Evolutionary conservation across 2,888 invertebrate species (phyloP).

Genomic region (Trypoxylon attenuatum): DNA sequence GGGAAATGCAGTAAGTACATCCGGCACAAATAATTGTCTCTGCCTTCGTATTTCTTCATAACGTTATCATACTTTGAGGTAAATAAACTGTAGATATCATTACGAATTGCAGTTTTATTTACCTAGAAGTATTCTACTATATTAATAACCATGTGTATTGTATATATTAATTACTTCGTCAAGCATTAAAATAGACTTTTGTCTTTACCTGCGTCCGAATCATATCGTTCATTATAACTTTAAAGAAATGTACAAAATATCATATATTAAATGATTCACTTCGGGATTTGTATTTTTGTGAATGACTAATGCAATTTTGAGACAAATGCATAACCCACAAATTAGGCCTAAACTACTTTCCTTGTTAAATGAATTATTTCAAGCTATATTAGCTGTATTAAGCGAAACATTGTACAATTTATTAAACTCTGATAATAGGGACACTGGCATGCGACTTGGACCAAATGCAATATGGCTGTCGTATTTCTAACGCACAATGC

Average conservation of each 20-base stretch:
- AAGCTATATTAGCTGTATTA: too few species aligned
- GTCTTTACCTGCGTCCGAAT: too few species aligned
- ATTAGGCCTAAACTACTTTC: too few species aligned
- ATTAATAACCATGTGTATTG: slow-evolving; percentile 3
- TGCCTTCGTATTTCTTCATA: slow-evolving; percentile 12
- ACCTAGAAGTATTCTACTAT: slow-evolving; percentile 10
- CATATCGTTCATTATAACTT: too few species aligned
- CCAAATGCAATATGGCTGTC: slow-evolving; percentile 80
- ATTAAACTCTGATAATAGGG: slow-evolving; percentile 38
- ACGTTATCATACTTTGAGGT: slow-evolving; percentile 45
- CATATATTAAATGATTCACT: too few species aligned
- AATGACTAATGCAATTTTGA: too few species aligned
- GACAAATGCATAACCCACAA: too few species aligned
- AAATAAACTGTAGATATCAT: slow-evolving; percentile 49
- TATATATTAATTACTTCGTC: too few species aligned
- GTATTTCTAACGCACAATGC: slow-evolving; percentile 79
- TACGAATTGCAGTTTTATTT: slow-evolving; percentile 2
- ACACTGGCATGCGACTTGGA: slow-evolving; percentile 76
- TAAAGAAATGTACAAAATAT: too few species aligned
- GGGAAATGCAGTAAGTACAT: slow-evolving; percentile 55
- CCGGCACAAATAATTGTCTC: slow-evolving; percentile 52
- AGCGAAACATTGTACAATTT: not conserved
- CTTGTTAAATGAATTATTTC: too few species aligned
- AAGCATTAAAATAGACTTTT: too few species aligned
- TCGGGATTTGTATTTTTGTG: too few species aligned